Conservation (phyloP, 2,888 invertebrate genomes). For the Oxyscelio sp. region DNA sequence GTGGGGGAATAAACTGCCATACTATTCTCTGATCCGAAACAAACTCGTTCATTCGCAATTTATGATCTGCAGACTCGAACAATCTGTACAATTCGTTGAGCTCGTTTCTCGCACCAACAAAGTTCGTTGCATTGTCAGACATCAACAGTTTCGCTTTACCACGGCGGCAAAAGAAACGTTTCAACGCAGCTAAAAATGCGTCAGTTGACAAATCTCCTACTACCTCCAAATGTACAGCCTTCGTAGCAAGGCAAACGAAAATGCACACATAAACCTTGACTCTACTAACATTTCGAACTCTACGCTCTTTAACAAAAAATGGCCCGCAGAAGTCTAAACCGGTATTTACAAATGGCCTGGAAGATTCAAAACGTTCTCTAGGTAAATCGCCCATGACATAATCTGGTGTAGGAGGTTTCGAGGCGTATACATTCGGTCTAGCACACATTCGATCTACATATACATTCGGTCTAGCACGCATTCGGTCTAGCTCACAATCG, state of each 20-base stretch:
- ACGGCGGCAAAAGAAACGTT: slow-evolving; percentile 68
- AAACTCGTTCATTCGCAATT: too few species aligned
- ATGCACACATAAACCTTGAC: slow-evolving; percentile 73
- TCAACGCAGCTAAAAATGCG: slow-evolving; percentile 63
- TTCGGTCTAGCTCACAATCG: too few species aligned
- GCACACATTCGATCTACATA: too few species aligned
- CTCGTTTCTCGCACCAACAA: slow-evolving; percentile 60
- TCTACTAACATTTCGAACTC: slow-evolving; percentile 55
- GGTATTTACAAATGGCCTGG: slow-evolving; percentile 62
- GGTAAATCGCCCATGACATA: slow-evolving; percentile 81
- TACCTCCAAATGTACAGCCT: slow-evolving; percentile 74
- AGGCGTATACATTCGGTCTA: too few species aligned
- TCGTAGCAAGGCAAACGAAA: slow-evolving; percentile 73
- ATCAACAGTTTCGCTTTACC: slow-evolving; percentile 45
- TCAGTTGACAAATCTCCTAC: slow-evolving; percentile 69
- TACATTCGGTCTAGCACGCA: too few species aligned
- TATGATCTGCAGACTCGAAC: background rate
- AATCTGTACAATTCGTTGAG: slow-evolving; percentile 12
- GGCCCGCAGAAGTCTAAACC: slow-evolving; percentile 78
- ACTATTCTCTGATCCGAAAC: too few species aligned
- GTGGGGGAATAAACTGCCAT: too few species aligned
- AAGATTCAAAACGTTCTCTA: slow-evolving; percentile 33
- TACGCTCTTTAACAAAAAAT: slow-evolving; percentile 68
- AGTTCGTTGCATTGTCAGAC: slow-evolving; percentile 75
- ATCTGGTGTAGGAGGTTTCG: slow-evolving; percentile 55